Percentiles rank a stretch among this genome's conserved stretches.
phyloP scores from a whole-genome alignment of 2,797 vertebrate species.

The Vireo griseus region DNA sequence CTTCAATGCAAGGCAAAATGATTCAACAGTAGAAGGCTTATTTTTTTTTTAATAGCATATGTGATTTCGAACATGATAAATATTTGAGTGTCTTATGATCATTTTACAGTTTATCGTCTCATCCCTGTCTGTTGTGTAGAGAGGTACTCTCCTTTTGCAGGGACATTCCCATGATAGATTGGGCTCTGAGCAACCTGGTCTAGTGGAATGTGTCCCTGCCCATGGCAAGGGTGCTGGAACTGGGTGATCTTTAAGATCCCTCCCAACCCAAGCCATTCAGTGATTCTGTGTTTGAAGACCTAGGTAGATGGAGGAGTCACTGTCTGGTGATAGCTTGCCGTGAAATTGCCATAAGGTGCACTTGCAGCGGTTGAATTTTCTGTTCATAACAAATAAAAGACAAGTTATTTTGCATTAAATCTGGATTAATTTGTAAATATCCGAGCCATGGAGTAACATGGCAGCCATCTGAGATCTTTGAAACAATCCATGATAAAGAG shows the following conservation, averaged over 20 bases:
- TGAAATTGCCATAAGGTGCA: background rate
- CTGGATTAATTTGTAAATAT: background rate
- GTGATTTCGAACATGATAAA: background rate
- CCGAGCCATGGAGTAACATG: background rate
- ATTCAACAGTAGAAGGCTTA: background rate
- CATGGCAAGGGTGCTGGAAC: background rate
- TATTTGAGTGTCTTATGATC: background rate
- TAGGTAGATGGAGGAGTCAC: fast-evolving
- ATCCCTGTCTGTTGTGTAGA: background rate
- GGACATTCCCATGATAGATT: background rate
- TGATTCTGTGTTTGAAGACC: background rate
- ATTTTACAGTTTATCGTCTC: background rate
- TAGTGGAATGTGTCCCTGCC: background rate
- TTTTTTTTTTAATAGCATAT: background rate
- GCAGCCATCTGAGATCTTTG: background rate
- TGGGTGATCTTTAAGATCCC: background rate
- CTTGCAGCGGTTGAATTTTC: background rate
- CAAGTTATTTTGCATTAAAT: background rate
- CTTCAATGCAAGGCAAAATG: background rate
- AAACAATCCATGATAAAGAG: background rate
- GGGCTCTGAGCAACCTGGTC: background rate
- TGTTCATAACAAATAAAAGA: background rate
- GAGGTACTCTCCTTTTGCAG: background rate
- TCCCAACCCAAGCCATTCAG: background rate
- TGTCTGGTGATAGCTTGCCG: background rate